These are phyloP conservation scores for Ardeotis arabs DNA, from an alignment of 2,113 vertebrate species.

Conservation along the genomic window DNA sequence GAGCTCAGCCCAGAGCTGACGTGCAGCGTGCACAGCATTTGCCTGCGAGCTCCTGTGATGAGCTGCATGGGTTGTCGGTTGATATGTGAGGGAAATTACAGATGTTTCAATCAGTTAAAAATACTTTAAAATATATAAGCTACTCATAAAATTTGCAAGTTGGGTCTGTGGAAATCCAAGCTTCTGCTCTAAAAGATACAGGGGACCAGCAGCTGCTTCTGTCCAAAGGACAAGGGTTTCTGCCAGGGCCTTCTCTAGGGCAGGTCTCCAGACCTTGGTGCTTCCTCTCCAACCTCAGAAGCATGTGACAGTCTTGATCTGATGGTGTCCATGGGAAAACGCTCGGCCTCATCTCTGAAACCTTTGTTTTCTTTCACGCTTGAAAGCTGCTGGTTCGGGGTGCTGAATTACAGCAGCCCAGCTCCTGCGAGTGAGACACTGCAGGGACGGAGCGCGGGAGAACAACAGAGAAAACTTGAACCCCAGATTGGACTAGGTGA, in stretches of 20 bases:
- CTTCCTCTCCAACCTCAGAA: neutral
- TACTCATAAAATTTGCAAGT: neutral
- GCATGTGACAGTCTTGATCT: neutral
- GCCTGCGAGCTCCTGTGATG: neutral
- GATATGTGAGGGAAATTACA: neutral
- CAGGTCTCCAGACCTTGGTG: neutral
- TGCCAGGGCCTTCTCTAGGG: neutral
- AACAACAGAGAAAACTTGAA: neutral
- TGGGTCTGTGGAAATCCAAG: neutral
- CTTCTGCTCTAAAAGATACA: neutral
- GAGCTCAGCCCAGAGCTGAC: neutral
- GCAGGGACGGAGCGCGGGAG: accelerated
- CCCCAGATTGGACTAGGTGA: neutral
- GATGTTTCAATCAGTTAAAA: neutral
- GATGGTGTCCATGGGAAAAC: neutral
- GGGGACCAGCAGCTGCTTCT: neutral
- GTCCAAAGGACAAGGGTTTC: neutral
- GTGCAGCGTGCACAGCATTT: accelerated
- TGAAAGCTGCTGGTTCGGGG: neutral
- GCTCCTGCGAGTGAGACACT: neutral
- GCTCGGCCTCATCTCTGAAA: neutral
- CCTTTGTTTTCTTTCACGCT: neutral
- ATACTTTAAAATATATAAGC: neutral
- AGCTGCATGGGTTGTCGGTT: neutral
- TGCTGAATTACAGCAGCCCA: neutral